Evolutionary conservation across 2,888 invertebrate species (phyloP), one percentile per base, ranked within the genome.

Genomic region (Spisula subtruncata): DNA sequence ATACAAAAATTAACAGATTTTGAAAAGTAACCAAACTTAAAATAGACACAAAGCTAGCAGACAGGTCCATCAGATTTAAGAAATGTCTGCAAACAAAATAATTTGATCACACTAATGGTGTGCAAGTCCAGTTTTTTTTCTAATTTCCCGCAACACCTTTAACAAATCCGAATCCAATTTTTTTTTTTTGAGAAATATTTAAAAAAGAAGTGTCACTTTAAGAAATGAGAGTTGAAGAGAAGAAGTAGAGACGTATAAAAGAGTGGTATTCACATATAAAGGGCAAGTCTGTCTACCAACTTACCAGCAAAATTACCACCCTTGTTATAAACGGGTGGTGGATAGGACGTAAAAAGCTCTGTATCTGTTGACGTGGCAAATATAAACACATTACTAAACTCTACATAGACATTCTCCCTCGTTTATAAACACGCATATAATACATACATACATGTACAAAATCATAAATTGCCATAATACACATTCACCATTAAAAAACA

Each of bases 211-310:
- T 48, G 46, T 81, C 51, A 48, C 51, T 46, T 25, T 25, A 81
- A 46, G 51, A 51, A 81, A 51, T 46, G 18, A 32, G 75, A 75
- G 75, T 18, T 35, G 32, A 32, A 75, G 60, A 66, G n/a, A 10
- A n/a, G n/a, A n/a, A 32, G 1, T 14, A 85, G 80, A 80, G 54
- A 79, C 48, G 54, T 54, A 85, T 85, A 79, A 85, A 85, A 85
- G 80, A 80, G 85, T 85, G 85, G 85, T 85, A 75, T 80, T 85
- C 80, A 85, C 85, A 85, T 86, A 66, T 60, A 83, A 86, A 51
- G 86, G 86, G 81, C 81, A 86, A 81, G 81, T 85, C 35, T 71
- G 32, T 75, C 12, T 29, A 81, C 86, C 46, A 79, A 88, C 87
- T 88, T 88, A 88, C 87, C 87, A 83, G 83, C 29, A 66, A 84